Evolutionary conservation across 1,140 invertebrate species (phyloP), one percentile per base, ranked within the genome.

Genomic region (Cepaea nemoralis): DNA sequence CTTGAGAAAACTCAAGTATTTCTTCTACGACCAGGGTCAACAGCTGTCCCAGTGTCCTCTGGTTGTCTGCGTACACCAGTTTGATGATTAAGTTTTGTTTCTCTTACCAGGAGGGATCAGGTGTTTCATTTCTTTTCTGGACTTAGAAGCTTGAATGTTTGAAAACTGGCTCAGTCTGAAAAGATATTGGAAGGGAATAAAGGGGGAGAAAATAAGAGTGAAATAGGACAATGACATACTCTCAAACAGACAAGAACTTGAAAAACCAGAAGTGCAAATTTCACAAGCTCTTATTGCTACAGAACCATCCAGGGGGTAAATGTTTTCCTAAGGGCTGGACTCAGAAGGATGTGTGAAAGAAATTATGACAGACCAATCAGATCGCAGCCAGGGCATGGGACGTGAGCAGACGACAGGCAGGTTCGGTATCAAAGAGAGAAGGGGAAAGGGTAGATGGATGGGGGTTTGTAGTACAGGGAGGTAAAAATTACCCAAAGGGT

Each of bases 401-500:
- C 59, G 59, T 31, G 59, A 63, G 59, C 27, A 27, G 59, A 31
- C 27, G 3, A 27, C 27, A 63, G n/a, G 59, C 59, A 63, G 27
- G 59, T 63, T 63, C n/a, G 59, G n/a, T 63, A 31, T 31, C 50
- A 55, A 22, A 22, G 50, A 55, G 3, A 5, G 2, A 27, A 31
- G 33, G 22, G 22, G 6, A n/a, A 14, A 31, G 10, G n/a, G n/a
- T 12, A 63, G 59, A 16, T 6, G 59, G 59, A 16, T 2, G 27
- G 59, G 59, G 59, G 59, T 6, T n/a, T 63, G n/a, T 31, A 63
- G 16, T 31, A 63, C 27, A 5, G 27, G 16, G 59, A 63, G 59
- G 59, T 63, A 63, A 63, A 63, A 63, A 27, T 63, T 63, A 63
- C 27, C n/a, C 59, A 63, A 59, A 59, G 59, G 16, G 59, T 63